Percentiles rank a stretch among this genome's conserved stretches.
Conservation (phyloP, 2,888 invertebrate genomes). For the Timema podura region DNA sequence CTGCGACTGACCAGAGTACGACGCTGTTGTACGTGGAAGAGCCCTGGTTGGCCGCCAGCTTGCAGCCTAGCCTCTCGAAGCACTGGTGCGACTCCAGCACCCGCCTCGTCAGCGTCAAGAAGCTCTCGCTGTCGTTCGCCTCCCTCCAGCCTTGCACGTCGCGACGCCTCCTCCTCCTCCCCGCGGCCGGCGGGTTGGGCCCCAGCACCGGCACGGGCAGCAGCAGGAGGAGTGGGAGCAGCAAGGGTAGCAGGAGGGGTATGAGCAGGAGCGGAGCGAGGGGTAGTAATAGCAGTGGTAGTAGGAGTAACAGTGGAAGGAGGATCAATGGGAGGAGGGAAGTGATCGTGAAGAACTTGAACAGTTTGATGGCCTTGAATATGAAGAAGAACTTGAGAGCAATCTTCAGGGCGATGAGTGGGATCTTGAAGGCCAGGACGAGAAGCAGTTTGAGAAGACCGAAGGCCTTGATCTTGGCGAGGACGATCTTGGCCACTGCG, state of each 20-base stretch:
- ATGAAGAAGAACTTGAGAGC: slow-evolving; percentile 26
- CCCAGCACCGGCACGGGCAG: slow-evolving; percentile 22
- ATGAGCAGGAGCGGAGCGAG: slow-evolving; percentile 17
- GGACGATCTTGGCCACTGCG: slow-evolving; percentile 25
- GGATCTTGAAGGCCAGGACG: slow-evolving; percentile 23
- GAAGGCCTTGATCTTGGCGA: slow-evolving; percentile 25
- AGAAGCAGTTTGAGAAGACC: slow-evolving; percentile 23
- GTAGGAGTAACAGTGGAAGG: slow-evolving; percentile 20
- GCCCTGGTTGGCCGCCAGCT: slow-evolving; percentile 25
- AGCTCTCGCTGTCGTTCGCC: slow-evolving; percentile 16
- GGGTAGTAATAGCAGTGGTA: slow-evolving; percentile 20
- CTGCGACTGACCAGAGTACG: slow-evolving; percentile 20
- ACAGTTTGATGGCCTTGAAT: slow-evolving; percentile 23
- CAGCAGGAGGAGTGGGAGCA: slow-evolving; percentile 20
- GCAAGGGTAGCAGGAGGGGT: slow-evolving; percentile 20
- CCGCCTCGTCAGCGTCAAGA: slow-evolving; percentile 15
- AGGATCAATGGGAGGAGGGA: slow-evolving; percentile 19
- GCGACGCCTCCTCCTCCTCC: slow-evolving; percentile 1
- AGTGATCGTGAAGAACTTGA: slow-evolving; percentile 20
- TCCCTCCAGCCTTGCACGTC: slow-evolving; percentile 14
- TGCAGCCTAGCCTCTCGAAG: slow-evolving; percentile 30
- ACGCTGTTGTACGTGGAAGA: slow-evolving; percentile 19
- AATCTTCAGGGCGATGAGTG: slow-evolving; percentile 22
- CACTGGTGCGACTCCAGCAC: slow-evolving; percentile 28
- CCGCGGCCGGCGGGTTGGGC: background rate